A percentile compares a stretch with the other conserved stretches of the same genome.
Conservation (phyloP, 2,797 vertebrate species). For the Macroramphosus scolopax region DNA sequence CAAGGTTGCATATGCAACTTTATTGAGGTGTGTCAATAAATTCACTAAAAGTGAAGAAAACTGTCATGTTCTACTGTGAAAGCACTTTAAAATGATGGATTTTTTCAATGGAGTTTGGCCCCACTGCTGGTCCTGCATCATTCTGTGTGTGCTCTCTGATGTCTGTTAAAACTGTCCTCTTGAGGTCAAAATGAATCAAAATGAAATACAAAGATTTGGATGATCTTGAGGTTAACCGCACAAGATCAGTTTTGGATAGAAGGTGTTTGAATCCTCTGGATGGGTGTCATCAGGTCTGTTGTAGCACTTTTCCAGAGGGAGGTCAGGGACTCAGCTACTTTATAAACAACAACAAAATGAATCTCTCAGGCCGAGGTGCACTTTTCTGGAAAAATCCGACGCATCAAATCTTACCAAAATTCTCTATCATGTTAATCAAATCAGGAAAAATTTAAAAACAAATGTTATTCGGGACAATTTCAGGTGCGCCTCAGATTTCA, state of each 20-base stretch:
- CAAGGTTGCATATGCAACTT: background rate
- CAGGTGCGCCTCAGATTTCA: constrained; percentile 6
- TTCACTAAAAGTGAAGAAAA: background rate
- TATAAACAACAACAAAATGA: constrained; percentile 1
- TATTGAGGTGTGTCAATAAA: constrained; percentile 1
- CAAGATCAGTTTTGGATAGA: constrained; percentile 8
- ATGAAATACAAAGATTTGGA: background rate
- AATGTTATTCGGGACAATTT: no score
- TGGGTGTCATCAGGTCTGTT: constrained; percentile 27
- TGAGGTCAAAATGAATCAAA: constrained; percentile 2
- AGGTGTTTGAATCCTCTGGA: constrained; percentile 2
- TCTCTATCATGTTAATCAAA: constrained; percentile 1
- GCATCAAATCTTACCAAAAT: constrained; percentile 1
- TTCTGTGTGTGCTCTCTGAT: background rate
- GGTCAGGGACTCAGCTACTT: constrained; percentile 26
- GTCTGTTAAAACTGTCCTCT: constrained; percentile 4
- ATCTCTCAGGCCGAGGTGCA: constrained; percentile 8
- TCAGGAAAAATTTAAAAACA: no score
- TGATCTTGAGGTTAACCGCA: constrained; percentile 13
- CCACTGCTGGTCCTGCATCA: constrained; percentile 4
- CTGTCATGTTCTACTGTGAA: background rate
- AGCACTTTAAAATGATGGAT: background rate
- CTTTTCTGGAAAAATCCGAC: background rate
- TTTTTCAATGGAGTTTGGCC: constrained; percentile 43
- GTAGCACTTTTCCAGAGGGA: constrained; percentile 44